A percentile compares a stretch with the other conserved stretches of the same genome.
Evolutionary conservation across 1,140 invertebrate species (phyloP).

Genomic region (Sesamia nonagrioides): DNA sequence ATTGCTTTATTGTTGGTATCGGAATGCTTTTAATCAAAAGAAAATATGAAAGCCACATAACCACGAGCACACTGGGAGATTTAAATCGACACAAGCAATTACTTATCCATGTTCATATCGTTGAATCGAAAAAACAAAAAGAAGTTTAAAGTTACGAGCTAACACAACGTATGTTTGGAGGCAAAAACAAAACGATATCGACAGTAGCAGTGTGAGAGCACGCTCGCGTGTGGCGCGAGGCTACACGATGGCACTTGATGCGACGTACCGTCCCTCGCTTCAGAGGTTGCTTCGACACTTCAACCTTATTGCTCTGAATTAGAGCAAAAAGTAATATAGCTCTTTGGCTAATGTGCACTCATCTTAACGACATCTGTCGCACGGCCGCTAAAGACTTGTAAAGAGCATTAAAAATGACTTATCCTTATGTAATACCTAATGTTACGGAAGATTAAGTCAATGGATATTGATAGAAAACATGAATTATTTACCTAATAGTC

Average conservation of each 20-base stretch:
- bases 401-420: neutral
- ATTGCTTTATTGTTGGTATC: conserved; percentile 28
- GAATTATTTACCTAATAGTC: neutral
- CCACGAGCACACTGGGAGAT: conserved; percentile 41
- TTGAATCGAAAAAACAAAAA: conserved; percentile 64
- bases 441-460: too few relatives aligned
- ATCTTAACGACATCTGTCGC: conserved; percentile 10
- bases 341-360: conserved; percentile 35
- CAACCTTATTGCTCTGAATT: conserved; percentile 31
- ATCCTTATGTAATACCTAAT: too few relatives aligned
- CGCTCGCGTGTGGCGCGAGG: conserved; percentile 40
- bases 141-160: conserved; percentile 62
- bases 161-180: conserved; percentile 60
- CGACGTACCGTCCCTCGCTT: conserved; percentile 15
- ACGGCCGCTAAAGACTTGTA: neutral
- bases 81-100: conserved; percentile 60
- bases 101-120: conserved; percentile 66
- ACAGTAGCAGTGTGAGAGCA: conserved; percentile 63
- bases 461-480: too few relatives aligned
- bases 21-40: conserved; percentile 18
- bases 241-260: conserved; percentile 35
- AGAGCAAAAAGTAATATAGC: conserved; percentile 16
- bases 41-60: conserved; percentile 17
- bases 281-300: conserved; percentile 13
- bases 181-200: conserved; percentile 68